phyloP scores from a whole-genome alignment of 2,113 vertebrate genomes.

The Emydura subglobosa region DNA sequence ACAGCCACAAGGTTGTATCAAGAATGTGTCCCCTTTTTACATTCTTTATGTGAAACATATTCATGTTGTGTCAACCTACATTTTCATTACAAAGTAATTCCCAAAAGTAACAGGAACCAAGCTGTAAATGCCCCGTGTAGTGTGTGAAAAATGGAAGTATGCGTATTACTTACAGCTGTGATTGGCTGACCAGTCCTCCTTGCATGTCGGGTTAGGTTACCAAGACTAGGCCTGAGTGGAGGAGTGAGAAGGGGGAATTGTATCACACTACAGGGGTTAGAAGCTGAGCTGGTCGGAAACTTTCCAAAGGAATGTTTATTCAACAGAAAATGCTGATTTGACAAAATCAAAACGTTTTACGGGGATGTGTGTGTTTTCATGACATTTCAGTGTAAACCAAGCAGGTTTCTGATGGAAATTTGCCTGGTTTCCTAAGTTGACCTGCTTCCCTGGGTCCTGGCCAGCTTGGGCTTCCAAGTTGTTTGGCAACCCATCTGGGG shows the following conservation, averaged over 20 bases:
- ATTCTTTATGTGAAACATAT: conserved; percentile 25
- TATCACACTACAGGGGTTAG: background rate
- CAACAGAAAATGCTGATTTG: background rate
- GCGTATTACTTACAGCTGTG: conserved; percentile 44
- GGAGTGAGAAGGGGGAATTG: conserved; percentile 6
- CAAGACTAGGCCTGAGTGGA: background rate
- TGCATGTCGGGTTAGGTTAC: conserved; percentile 49
- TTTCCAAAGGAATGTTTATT: conserved; percentile 46
- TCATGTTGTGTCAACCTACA: conserved; percentile 59
- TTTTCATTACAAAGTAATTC: conserved; percentile 65
- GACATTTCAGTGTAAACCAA: background rate
- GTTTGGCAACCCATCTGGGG: background rate
- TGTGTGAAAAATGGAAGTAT: background rate
- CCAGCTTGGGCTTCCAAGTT: background rate
- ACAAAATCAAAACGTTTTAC: background rate
- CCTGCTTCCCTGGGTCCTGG: background rate
- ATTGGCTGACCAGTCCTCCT: conserved; percentile 56
- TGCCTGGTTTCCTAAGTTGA: background rate
- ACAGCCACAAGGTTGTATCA: conserved; percentile 43
- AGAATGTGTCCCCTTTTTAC: conserved; percentile 8
- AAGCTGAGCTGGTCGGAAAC: background rate
- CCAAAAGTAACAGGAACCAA: conserved; percentile 53
- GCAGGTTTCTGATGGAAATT: background rate
- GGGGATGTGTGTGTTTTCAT: background rate
- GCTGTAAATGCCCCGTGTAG: conserved; percentile 31